These are phyloP conservation scores for Glossophaga mutica DNA, from an alignment of 2,797 vertebrate species.

Conservation along the genomic window DNA sequence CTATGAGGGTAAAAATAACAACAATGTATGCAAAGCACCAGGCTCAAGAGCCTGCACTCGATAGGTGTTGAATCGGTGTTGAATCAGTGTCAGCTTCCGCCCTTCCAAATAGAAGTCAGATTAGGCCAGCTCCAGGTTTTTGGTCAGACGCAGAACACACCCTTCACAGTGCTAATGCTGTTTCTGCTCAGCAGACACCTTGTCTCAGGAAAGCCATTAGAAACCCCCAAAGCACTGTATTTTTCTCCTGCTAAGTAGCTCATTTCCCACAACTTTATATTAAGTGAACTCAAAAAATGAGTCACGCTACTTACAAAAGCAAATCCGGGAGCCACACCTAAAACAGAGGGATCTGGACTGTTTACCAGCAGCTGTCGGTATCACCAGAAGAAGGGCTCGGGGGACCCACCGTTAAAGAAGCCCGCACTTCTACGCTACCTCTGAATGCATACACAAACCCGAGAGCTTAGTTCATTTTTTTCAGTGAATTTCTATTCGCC, in stretches of 20 bases:
- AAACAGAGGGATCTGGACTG: not conserved
- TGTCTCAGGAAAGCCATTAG: slow-evolving; percentile 59
- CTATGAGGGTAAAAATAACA: not conserved
- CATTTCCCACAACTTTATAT: slow-evolving; percentile 42
- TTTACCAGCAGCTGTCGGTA: not conserved
- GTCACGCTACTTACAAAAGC: slow-evolving; percentile 40
- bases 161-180: not conserved
- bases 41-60: not conserved
- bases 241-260: slow-evolving; percentile 52
- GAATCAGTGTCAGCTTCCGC: not conserved
- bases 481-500: not conserved
- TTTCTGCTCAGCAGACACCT: slow-evolving; percentile 45
- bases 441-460: not conserved
- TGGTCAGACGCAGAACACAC: not conserved
- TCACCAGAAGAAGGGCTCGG: not conserved
- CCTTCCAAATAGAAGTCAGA: not conserved
- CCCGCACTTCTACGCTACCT: not conserved
- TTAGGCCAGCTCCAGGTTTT: not conserved
- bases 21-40: not conserved
- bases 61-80: no score
- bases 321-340: not conserved
- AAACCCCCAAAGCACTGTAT: slow-evolving; percentile 63
- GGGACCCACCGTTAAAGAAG: not conserved
- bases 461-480: not conserved
- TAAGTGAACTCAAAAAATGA: slow-evolving; percentile 51